Base-by-base conservation (phyloP, 2,888 invertebrate genomes). In the Xanthia togata region DNA sequence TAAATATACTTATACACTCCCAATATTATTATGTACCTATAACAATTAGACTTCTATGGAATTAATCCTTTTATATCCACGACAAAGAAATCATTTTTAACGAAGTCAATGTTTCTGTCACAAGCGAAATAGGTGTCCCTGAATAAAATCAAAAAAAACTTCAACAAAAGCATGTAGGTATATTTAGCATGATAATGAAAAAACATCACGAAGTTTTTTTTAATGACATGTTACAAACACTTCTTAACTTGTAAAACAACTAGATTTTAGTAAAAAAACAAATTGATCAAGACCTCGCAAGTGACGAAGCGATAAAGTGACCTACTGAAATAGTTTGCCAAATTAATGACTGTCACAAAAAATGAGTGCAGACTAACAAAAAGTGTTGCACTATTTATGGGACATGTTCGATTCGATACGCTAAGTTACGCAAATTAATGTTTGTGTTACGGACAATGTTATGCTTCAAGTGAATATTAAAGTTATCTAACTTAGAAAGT, bases 381-480 rank as follows among this genome's bases (percentile, higher is more conserved):
- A 88, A 84, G 55, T 78, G 11, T 79, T 76, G 76, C 77, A 70
- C 67, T 80, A 55, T 81, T 82, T 70, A 83, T 67, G 72, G 81
- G 82, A 73, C 83, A 83, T 64, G 86, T 72, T 59, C 84, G 69
- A 90, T 90, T 88, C 38, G 88, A 69, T 55, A 76, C 81, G 80
- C 78, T 57, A 26, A 38, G 83, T 89, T 82, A 83, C 82, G 80
- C 59, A 89, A 88, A 71, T 59, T 73, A 77, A 81, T 89, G 75
- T 82, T 86, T 81, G 65, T 73, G 85, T 77, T 79, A 63, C 83
- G 72, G 79, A 72, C 35, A 79, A 68, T 76, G 67, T 68, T 78
- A 69, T 70, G 55, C 50, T 78, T 65, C 62, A 38, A 67, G 70
- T 69, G 38, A 53, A 69, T 71, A 44, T 59, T 50, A 6, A 50